Base-by-base conservation (phyloP, 1,140 invertebrate species). In the Battus philenor region DNA sequence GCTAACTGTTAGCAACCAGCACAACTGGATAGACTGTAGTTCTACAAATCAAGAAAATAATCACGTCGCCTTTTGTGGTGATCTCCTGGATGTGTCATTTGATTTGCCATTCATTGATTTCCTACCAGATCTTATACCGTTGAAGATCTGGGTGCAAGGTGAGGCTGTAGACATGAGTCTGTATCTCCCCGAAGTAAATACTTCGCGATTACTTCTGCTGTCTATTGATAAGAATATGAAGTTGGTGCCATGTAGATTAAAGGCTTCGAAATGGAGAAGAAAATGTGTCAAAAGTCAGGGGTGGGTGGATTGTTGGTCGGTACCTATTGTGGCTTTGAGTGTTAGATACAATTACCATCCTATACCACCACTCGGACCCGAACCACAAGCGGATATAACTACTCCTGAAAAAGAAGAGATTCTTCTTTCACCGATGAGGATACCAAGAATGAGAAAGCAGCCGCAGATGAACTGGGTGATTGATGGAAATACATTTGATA, bases 1-100 rank as follows among this genome's bases (percentile, higher is more conserved):
- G 1, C 90, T 99, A 0, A 96, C 96, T 29, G 79, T 98, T 4
- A 93, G 95, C 49, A 99, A 99, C 87, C 96, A 99, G 73, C 96
- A 96, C 75, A 99, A 99, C 82, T 99, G 97, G 98, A 95, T 99
- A 57, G 98, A 99, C 81, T 98, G 97, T 61, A 97, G 96, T 31
- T 96, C 95, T 26, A 94, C 95, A 30, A 94, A 95, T 69, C 95
- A 97, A 84, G 97, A 98, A 87, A 98, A 98, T 83, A 94, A 93
- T 67, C 95, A 97, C 69, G 89, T 98, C 44, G 96, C 95, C 0
- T 94, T 98, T 61, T 97, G 95, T 83, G 97, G 97, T 4, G 96
- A 98, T 68, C 89, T 95, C 4, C 93, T 98, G 63, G 96, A 98
- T 66, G 87, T 98, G 54, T 95, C 95, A 4, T 97, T 98, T 68